A percentile compares a stretch with the other conserved stretches of the same genome.
phyloP scores from a whole-genome alignment of 2,888 invertebrate genomes.

The Terebella lapidaria region DNA sequence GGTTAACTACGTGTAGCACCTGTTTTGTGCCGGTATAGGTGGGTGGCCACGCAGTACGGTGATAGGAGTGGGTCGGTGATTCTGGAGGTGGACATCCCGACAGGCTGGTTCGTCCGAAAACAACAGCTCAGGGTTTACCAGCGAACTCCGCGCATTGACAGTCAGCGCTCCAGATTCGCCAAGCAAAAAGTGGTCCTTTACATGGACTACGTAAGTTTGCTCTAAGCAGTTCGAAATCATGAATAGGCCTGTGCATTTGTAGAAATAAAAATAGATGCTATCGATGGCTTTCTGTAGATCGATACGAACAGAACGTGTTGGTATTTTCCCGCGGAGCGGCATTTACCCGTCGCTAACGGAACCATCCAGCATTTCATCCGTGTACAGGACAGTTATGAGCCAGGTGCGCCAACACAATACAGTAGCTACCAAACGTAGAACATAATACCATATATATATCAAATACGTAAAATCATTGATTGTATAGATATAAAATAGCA shows the following conservation, averaged over 20 bases:
- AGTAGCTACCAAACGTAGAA: background rate
- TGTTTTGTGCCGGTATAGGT: constrained; percentile 11
- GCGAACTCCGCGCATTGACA: background rate
- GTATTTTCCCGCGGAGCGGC: constrained; percentile 14
- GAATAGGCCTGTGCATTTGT: background rate
- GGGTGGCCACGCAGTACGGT: constrained; percentile 16
- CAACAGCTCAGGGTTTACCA: constrained; percentile 4
- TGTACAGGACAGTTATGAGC: constrained; percentile 10
- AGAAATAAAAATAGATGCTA: background rate
- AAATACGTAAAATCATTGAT: too few relatives aligned
- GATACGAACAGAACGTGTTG: constrained; percentile 6
- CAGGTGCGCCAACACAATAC: constrained; percentile 4
- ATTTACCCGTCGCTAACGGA: constrained; percentile 19
- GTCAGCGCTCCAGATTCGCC: constrained; percentile 8
- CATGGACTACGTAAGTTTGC: constrained; percentile 16
- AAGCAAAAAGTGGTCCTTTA: constrained; percentile 17
- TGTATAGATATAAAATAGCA: too few relatives aligned
- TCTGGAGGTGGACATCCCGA: constrained; percentile 17
- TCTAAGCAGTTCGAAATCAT: background rate
- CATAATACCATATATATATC: background rate
- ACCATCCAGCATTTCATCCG: constrained; percentile 15
- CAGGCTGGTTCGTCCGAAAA: constrained; percentile 18
- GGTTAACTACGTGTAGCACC: too few relatives aligned
- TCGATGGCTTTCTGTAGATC: background rate
- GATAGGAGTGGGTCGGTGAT: constrained; percentile 13